Percentiles rank a stretch among this genome's conserved stretches.
Evolutionary conservation across 2,888 invertebrate genomes (phyloP).

Genomic region (Melangyna quadrimaculata): DNA sequence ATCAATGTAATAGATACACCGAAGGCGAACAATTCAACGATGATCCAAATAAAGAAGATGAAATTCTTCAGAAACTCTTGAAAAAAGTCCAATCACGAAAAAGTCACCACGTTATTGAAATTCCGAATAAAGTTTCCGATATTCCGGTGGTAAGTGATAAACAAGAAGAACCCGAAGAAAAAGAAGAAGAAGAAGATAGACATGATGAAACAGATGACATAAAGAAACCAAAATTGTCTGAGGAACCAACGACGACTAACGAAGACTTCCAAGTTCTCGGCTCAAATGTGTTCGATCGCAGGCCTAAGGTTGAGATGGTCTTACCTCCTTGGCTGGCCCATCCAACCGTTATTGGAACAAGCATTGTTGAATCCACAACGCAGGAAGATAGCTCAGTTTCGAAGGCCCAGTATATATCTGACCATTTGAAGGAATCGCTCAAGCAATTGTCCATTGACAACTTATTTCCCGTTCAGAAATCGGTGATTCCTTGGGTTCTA

Average conservation of each 20-base stretch:
- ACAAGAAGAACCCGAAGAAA: constrained; percentile 74
- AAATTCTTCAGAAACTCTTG: constrained; percentile 83
- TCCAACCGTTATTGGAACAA: constrained; percentile 89
- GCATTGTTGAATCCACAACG: constrained; percentile 83
- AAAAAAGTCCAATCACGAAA: constrained; percentile 83
- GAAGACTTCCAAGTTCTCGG: constrained; percentile 84
- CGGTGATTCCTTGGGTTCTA: constrained; percentile 89
- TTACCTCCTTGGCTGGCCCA: constrained; percentile 93
- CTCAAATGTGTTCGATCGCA: constrained; percentile 83
- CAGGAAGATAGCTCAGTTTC: constrained; percentile 82
- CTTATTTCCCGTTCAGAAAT: constrained; percentile 93
- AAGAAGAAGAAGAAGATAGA: constrained; percentile 73
- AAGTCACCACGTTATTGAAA: constrained; percentile 29
- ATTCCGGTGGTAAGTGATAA: constrained; percentile 73
- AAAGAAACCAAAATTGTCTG: constrained; percentile 37
- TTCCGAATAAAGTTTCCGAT: constrained; percentile 75
- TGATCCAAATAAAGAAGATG: constrained; percentile 82
- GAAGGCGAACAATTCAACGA: constrained; percentile 81
- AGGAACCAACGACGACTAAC: constrained; percentile 44
- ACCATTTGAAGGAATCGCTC: constrained; percentile 84
- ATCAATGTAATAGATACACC: constrained; percentile 79
- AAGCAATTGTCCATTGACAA: constrained; percentile 87
- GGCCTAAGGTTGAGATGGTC: constrained; percentile 86
- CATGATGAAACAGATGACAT: constrained; percentile 19
- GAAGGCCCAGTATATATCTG: constrained; percentile 83